Conservation (phyloP, 30 jellyfish, hydroid and myxozoan species). For the Chrysaora quinquecirrha region DNA sequence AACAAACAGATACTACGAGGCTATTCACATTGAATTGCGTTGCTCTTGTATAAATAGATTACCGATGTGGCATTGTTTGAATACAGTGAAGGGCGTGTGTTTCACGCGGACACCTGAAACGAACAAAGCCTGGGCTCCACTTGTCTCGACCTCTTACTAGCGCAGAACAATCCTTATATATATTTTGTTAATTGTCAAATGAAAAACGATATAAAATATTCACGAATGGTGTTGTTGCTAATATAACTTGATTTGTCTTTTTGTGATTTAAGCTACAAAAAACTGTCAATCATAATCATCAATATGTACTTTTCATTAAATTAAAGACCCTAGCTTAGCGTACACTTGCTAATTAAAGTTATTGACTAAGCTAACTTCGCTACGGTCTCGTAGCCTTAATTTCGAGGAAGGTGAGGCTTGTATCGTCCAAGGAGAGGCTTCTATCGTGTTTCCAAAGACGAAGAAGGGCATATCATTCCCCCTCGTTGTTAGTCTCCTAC, state of each 20-base stretch:
- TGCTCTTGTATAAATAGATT: not conserved
- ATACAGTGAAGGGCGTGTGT: not conserved
- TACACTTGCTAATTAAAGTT: too few species aligned
- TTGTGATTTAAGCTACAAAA: too few species aligned
- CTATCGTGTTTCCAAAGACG: too few species aligned
- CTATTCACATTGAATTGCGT: not conserved
- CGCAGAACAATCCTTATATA: not conserved
- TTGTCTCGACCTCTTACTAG: not conserved
- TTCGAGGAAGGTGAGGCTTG: too few species aligned
- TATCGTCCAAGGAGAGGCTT: too few species aligned
- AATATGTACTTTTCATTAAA: too few species aligned
- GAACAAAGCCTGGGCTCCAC: not conserved
- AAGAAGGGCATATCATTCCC: too few species aligned
- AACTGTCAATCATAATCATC: too few species aligned
- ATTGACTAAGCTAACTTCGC: too few species aligned
- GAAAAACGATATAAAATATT: not conserved
- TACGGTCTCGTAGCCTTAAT: too few species aligned
- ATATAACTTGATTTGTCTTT: not conserved
- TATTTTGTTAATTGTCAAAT: not conserved
- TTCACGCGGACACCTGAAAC: not conserved
- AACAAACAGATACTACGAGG: not conserved
- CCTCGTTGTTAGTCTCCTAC: too few species aligned
- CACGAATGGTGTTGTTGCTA: not conserved
- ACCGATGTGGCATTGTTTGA: not conserved
- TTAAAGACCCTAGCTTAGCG: too few species aligned